Percentiles rank a stretch among this genome's conserved stretches.
Evolutionary conservation across 2,113 vertebrate genomes (phyloP).

Genomic region (Pituophis catenifer): DNA sequence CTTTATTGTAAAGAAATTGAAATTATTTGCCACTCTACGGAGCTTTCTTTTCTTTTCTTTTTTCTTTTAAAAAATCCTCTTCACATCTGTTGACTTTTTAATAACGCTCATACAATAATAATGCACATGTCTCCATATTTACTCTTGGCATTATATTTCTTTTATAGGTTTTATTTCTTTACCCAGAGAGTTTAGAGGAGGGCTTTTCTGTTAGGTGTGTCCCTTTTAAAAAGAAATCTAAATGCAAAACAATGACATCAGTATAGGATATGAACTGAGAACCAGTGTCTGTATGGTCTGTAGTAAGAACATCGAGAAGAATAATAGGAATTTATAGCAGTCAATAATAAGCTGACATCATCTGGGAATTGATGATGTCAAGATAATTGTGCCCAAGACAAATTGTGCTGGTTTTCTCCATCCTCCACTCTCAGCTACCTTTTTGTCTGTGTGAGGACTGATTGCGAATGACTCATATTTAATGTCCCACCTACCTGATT

Average conservation of each 20-base stretch:
- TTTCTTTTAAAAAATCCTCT: neutral
- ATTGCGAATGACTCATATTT: neutral
- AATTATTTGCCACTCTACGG: neutral
- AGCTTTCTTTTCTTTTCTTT: neutral
- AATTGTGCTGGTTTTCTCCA: neutral
- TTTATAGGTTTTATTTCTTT: neutral
- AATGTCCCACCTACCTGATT: neutral
- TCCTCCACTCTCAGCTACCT: neutral
- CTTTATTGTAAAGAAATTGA: neutral
- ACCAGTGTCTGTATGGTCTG: neutral
- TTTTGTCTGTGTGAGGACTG: neutral
- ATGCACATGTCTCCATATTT: neutral
- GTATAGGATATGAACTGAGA: neutral
- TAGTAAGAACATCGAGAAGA: neutral
- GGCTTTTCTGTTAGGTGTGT: neutral
- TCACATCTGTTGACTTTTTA: neutral
- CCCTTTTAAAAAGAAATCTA: neutral
- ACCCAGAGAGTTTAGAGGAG: neutral
- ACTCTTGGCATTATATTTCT: neutral
- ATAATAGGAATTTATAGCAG: neutral
- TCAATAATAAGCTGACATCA: neutral
- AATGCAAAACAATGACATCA: neutral
- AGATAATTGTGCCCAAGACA: neutral
- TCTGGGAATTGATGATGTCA: neutral
- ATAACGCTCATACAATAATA: neutral